phyloP scores from a whole-genome alignment of 2,113 vertebrate species.

The Pachycephala philippinensis region DNA sequence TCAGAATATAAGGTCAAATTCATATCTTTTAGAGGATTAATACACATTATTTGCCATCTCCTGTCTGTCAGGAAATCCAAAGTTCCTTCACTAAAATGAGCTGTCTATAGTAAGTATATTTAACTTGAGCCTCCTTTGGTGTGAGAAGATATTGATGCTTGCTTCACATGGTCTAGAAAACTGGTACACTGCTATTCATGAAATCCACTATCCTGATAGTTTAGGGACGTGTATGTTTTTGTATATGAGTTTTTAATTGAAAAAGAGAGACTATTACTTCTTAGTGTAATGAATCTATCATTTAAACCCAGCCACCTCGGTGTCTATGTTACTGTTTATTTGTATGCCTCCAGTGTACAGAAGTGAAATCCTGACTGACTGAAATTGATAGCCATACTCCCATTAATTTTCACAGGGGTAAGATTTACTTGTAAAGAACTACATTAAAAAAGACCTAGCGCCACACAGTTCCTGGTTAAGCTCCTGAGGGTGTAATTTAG shows the following conservation, averaged over 20 bases:
- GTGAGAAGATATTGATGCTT: not conserved
- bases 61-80: not conserved
- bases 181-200: not conserved
- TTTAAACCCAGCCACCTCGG: not conserved
- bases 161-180: not conserved
- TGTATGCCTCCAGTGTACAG: not conserved
- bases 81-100: not conserved
- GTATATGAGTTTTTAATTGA: not conserved
- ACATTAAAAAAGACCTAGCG: not conserved
- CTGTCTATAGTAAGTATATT: not conserved
- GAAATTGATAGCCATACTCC: not conserved
- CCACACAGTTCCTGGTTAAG: not conserved
- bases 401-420: not conserved
- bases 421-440: not conserved
- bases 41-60: not conserved
- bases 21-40: not conserved
- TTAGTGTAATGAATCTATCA: not conserved
- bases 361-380: not conserved
- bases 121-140: not conserved
- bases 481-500: not conserved
- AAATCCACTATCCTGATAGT: not conserved
- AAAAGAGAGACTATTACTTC: not conserved
- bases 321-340: not conserved
- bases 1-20: not conserved
- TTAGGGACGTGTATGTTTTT: not conserved